Evolutionary conservation across 23 tunicate genomes (phyloP).

Genomic region (Ciona savignyi): DNA sequence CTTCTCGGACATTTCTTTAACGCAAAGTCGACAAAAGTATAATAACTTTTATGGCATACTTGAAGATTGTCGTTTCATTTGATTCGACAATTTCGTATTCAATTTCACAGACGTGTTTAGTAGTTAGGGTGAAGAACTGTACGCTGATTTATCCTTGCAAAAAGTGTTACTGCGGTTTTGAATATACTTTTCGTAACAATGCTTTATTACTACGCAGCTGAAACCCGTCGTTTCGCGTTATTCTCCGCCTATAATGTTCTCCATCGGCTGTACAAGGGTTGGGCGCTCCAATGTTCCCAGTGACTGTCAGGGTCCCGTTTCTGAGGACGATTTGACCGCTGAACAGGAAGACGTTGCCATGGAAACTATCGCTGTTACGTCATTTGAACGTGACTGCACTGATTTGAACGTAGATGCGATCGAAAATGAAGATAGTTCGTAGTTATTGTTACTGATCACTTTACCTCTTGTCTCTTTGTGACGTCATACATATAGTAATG

Average conservation of each 20-base stretch:
- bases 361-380: slow-evolving; percentile 13
- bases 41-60: no score
- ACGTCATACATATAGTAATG: no score
- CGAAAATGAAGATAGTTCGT: slow-evolving; percentile 27
- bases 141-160: no score
- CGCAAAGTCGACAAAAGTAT: no score
- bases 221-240: background rate
- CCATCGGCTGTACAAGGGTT: slow-evolving; percentile 2
- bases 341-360: slow-evolving; percentile 25
- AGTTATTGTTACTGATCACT: background rate
- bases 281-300: slow-evolving; percentile 5
- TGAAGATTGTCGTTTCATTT: no score
- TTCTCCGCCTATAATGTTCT: slow-evolving; percentile 5
- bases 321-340: slow-evolving; percentile 23
- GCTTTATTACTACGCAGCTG: background rate
- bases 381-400: slow-evolving; percentile 33
- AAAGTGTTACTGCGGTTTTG: no score
- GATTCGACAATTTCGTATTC: no score
- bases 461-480: no score
- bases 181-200: no score
- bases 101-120: no score
- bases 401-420: slow-evolving; percentile 55
- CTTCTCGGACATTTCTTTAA: no score
- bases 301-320: slow-evolving; percentile 24
- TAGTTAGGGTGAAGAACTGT: no score